Evolutionary conservation across 2,113 vertebrate genomes (phyloP).

Genomic region (Thamnaconus septentrionalis): DNA sequence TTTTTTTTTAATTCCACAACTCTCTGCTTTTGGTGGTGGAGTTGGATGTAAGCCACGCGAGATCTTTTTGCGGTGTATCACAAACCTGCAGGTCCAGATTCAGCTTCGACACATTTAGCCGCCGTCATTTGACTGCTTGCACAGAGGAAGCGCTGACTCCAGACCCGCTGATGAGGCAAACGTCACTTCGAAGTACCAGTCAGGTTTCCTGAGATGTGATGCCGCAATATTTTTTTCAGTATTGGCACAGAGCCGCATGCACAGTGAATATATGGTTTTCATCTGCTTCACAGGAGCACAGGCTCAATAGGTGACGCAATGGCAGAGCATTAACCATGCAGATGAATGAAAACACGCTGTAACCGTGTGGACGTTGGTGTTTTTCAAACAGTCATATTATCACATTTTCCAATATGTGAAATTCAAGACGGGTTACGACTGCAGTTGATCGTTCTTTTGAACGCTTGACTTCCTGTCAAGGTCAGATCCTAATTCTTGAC

Average conservation of each 20-base stretch:
- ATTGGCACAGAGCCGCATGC: conserved; percentile 44
- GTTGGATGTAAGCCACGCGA: conserved; percentile 62
- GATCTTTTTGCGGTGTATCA: conserved; percentile 49
- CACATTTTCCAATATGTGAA: too few relatives aligned
- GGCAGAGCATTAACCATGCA: too few relatives aligned
- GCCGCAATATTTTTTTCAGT: conserved; percentile 61
- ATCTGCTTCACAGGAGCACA: neutral
- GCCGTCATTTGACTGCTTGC: neutral
- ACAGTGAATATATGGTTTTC: conserved; percentile 2
- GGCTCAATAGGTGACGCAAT: too few relatives aligned
- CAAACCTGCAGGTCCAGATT: conserved; percentile 43
- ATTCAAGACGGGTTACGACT: too few relatives aligned
- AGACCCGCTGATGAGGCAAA: conserved; percentile 30
- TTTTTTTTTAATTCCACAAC: conserved; percentile 2
- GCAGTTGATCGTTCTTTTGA: too few relatives aligned
- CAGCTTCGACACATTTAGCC: conserved; percentile 25
- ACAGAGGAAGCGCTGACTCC: conserved; percentile 24
- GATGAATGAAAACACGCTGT: too few relatives aligned
- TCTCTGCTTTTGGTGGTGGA: conserved; percentile 2
- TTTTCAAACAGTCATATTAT: too few relatives aligned
- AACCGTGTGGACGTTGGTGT: too few relatives aligned
- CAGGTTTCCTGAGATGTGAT: conserved; percentile 29
- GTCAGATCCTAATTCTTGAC: too few relatives aligned
- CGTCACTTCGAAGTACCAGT: conserved; percentile 8
- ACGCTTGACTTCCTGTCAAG: too few relatives aligned